Evolutionary conservation across 2,888 invertebrate genomes (phyloP), one percentile per base, ranked within the genome.

Genomic region (Digitonthophagus gazella): DNA sequence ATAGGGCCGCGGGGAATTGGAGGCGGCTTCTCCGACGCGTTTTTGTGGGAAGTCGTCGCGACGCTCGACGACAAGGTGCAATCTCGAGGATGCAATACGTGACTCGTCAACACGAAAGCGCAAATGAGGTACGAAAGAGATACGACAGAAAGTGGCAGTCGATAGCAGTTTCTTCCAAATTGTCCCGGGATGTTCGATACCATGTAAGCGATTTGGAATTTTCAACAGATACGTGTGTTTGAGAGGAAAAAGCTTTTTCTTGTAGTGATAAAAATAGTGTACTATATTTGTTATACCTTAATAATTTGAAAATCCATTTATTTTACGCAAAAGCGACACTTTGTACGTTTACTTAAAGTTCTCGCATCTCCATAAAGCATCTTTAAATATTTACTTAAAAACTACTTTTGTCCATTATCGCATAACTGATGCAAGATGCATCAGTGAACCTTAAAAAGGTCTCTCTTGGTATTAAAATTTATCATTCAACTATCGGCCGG

Each of bases 1-100:
- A 54, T 58, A 44, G 68, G 64, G 58, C 18, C 58, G 58, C 16
- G 58, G 19, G 61, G 18, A 18, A 20, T 20, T 61, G 15, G 28
- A 44, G 28, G 61, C 61, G 19, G 19, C 16, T 44, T 18, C 57
- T 57, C 16, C 57, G 61, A 19, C 20, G 18, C n/a, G 19, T 61
- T 61, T 16, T 18, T 15, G 11, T 16, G 20, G n/a, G 61, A 19
- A 3, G 2, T 61, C 61, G 19, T 16, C 57, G 57, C 6, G 8
- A 1, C 3, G 2, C 1, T 65, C 14, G 14, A 4, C 58, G 18
- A 18, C 18, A 61, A 61, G 14, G 61, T 18, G 61, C 20, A 61
- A 61, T 61, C 18, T 61, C 61, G 61, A 61, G 19, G 18, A 61
- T 18, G 20, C 18, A 61, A 61, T 18, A 44, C 28, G 28, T 44